These are phyloP conservation scores for Enteromius treurensis DNA, from an alignment of 2,797 vertebrate genomes.

Conservation along the genomic window DNA sequence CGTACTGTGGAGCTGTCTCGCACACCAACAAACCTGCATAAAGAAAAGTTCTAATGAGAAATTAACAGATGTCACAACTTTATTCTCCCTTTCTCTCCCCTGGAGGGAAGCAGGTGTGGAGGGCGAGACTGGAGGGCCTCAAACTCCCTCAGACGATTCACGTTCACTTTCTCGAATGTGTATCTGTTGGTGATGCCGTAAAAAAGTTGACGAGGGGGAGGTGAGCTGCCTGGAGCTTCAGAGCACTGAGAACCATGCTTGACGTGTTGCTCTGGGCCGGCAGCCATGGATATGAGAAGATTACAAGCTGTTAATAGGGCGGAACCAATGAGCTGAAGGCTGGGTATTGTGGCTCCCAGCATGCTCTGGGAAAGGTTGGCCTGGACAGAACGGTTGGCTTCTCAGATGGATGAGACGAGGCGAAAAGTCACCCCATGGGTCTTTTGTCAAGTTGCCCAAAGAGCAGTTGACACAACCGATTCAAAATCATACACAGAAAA, in stretches of 20 bases:
- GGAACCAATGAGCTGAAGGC: slow-evolving; percentile 92
- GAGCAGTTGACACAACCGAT: slow-evolving; percentile 52
- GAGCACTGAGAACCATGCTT: slow-evolving; percentile 60
- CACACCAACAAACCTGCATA: slow-evolving; percentile 63
- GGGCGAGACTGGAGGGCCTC: slow-evolving; percentile 68
- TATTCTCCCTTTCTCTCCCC: slow-evolving; percentile 64
- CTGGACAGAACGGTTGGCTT: slow-evolving; percentile 86
- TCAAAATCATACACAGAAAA: slow-evolving; percentile 66
- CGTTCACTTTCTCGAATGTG: slow-evolving; percentile 33
- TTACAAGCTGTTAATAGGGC: slow-evolving; percentile 99
- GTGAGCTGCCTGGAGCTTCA: slow-evolving; percentile 50
- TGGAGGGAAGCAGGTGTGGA: slow-evolving; percentile 78
- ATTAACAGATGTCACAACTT: slow-evolving; percentile 83
- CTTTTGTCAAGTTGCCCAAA: slow-evolving; percentile 67
- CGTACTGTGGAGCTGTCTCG: slow-evolving; percentile 54
- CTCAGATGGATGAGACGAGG: slow-evolving; percentile 74
- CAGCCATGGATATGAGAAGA: slow-evolving; percentile 92
- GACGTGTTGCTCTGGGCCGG: slow-evolving; percentile 64
- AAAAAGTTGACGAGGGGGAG: slow-evolving; percentile 37
- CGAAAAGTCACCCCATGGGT: slow-evolving; percentile 70
- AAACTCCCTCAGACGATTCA: slow-evolving; percentile 62
- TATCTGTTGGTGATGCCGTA: slow-evolving; percentile 29
- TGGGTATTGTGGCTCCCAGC: slow-evolving; percentile 81
- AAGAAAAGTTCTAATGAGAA: slow-evolving; percentile 78
- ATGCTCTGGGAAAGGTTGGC: slow-evolving; percentile 85